Evolutionary conservation across 2,888 invertebrate genomes (phyloP).

Genomic region (Leucophora obtusa): DNA sequence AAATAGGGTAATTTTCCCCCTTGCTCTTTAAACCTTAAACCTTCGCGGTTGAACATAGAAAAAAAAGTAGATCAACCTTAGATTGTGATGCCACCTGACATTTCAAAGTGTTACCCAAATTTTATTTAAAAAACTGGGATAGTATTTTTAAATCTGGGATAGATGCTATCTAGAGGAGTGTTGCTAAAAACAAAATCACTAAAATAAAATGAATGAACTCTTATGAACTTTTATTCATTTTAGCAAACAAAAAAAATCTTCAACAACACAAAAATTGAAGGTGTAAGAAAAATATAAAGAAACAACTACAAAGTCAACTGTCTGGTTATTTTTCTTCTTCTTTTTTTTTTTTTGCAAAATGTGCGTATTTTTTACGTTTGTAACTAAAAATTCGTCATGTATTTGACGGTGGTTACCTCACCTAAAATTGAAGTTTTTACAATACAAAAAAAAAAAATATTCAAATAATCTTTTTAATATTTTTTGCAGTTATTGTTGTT

Average conservation of each 20-base stretch:
- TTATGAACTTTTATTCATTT: slow-evolving; percentile 38
- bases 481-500: not conserved
- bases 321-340: slow-evolving; percentile 23
- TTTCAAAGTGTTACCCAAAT: no score
- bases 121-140: no score
- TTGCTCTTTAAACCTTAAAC: no score
- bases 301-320: not conserved
- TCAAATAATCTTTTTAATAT: slow-evolving; percentile 25
- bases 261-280: slow-evolving; percentile 32
- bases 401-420: slow-evolving; percentile 27
- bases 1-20: no score
- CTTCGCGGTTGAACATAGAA: no score
- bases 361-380: slow-evolving; percentile 28
- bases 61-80: no score
- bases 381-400: slow-evolving; percentile 41
- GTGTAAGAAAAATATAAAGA: slow-evolving; percentile 21
- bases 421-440: slow-evolving; percentile 19
- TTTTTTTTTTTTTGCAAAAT: slow-evolving; percentile 10
- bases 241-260: not conserved
- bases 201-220: slow-evolving; percentile 49
- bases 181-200: not conserved
- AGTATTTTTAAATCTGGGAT: not conserved
- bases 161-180: not conserved
- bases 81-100: no score
- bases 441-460: slow-evolving; percentile 31